Evolutionary conservation across 2,113 vertebrate genomes (phyloP).

Genomic region (Choloepus hoffmanni): DNA sequence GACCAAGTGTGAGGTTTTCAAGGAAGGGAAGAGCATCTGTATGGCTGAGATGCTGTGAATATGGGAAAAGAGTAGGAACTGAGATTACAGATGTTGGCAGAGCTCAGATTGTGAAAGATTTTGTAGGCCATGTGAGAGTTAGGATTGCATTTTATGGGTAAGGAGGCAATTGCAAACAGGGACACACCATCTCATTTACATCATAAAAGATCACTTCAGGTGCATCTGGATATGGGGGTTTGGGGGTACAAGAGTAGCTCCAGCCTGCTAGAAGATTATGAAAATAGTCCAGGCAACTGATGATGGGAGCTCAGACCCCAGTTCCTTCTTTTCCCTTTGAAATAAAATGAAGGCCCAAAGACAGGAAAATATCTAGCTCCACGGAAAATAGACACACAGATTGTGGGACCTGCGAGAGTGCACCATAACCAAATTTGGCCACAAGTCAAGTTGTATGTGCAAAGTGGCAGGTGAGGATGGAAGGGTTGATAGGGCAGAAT

Average conservation of each 20-base stretch:
- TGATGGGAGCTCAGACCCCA: not conserved
- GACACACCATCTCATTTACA: not conserved
- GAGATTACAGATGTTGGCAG: not conserved
- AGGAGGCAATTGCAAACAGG: not conserved
- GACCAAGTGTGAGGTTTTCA: not conserved
- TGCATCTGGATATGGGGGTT: not conserved
- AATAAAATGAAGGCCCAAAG: not conserved
- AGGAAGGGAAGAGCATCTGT: not conserved
- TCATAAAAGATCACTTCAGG: not conserved
- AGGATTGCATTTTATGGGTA: not conserved
- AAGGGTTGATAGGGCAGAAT: not conserved
- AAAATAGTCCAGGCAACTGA: not conserved
- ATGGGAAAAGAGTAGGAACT: not conserved
- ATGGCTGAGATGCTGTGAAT: not conserved
- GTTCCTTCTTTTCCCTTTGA: not conserved
- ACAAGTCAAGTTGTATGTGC: not conserved
- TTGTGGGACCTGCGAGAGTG: not conserved
- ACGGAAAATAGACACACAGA: not conserved
- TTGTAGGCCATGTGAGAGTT: not conserved
- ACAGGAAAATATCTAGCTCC: not conserved
- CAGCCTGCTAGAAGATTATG: not conserved
- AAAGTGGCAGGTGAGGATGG: not conserved
- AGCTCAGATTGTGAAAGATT: not conserved
- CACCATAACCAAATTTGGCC: not conserved
- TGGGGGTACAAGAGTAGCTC: not conserved